A percentile compares a stretch with the other conserved stretches of the same genome.
phyloP scores from a whole-genome alignment of 2,888 invertebrate species.

The Lasioglossum vierecki region DNA sequence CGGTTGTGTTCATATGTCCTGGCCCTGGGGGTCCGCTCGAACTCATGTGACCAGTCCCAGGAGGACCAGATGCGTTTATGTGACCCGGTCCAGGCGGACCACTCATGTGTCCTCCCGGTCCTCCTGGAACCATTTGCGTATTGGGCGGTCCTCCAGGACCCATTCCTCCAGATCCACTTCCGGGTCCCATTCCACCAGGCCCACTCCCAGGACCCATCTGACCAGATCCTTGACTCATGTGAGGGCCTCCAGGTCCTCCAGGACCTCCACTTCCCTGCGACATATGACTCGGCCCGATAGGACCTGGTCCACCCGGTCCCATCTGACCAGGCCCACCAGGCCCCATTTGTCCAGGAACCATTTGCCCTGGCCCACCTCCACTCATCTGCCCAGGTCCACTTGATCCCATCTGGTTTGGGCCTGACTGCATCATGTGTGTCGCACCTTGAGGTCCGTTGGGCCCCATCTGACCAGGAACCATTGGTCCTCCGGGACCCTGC shows the following conservation, averaged over 20 bases:
- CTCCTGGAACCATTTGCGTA: slow-evolving; percentile 78
- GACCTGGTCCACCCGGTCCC: slow-evolving; percentile 62
- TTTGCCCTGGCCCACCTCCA: slow-evolving; percentile 70
- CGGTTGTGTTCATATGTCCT: too few relatives aligned
- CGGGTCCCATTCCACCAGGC: slow-evolving; percentile 65
- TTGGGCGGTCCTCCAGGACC: slow-evolving; percentile 63
- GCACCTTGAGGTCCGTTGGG: slow-evolving; percentile 73
- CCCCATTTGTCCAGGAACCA: slow-evolving; percentile 80
- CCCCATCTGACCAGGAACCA: slow-evolving; percentile 76
- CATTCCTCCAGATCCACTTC: slow-evolving; percentile 69
- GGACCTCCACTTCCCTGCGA: slow-evolving; percentile 73
- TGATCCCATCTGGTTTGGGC: slow-evolving; percentile 72
- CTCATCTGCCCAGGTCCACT: slow-evolving; percentile 70
- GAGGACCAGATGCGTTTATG: slow-evolving; percentile 55
- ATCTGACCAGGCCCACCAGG: slow-evolving; percentile 67
- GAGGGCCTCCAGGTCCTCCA: slow-evolving; percentile 38
- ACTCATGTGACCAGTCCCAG: neutral
- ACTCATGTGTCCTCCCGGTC: slow-evolving; percentile 69
- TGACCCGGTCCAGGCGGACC: slow-evolving; percentile 66
- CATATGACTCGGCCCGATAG: slow-evolving; percentile 77
- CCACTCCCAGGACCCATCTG: slow-evolving; percentile 74
- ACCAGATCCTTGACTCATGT: slow-evolving; percentile 72
- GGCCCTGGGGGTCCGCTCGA: too few relatives aligned
- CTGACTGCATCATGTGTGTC: slow-evolving; percentile 73
- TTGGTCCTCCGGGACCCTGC: slow-evolving; percentile 77